These are phyloP conservation scores for Cataglyphis hispanica DNA, from an alignment of 1,140 invertebrate genomes.

Conservation along the genomic window DNA sequence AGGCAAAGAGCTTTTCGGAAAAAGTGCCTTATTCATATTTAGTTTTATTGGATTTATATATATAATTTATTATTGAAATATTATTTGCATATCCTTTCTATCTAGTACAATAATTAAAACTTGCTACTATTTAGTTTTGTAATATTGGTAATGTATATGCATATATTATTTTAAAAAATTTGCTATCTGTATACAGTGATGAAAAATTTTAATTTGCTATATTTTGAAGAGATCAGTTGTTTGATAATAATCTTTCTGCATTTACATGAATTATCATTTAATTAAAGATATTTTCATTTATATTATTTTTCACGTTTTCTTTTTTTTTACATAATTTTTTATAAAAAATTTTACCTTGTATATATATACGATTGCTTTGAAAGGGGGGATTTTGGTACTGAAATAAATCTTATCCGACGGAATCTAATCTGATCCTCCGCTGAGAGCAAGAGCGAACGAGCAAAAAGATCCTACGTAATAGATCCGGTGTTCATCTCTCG, in stretches of 20 bases:
- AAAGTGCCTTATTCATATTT: background rate
- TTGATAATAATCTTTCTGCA: background rate
- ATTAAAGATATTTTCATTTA: background rate
- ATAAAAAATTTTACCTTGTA: background rate
- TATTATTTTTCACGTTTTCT: background rate
- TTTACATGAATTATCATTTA: background rate
- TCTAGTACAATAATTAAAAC: background rate
- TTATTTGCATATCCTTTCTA: background rate
- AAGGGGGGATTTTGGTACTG: background rate
- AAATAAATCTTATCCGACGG: slow-evolving; percentile 37
- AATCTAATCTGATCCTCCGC: slow-evolving; percentile 11
- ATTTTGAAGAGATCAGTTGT: background rate
- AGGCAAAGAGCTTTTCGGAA: too few species aligned
- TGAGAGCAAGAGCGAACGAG: slow-evolving; percentile 9
- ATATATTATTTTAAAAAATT: background rate
- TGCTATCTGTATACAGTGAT: background rate
- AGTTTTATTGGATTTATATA: background rate
- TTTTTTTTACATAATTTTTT: background rate
- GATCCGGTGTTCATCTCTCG: slow-evolving; percentile 38
- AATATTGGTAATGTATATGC: background rate
- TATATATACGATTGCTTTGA: background rate
- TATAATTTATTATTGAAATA: slow-evolving; percentile 5
- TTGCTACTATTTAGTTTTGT: background rate
- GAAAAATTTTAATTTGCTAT: background rate
- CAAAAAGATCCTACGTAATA: slow-evolving; percentile 37